Evolutionary conservation across 2,113 vertebrate species (phyloP), one percentile per base, ranked within the genome.

Genomic region (Lamprologus sp.): DNA sequence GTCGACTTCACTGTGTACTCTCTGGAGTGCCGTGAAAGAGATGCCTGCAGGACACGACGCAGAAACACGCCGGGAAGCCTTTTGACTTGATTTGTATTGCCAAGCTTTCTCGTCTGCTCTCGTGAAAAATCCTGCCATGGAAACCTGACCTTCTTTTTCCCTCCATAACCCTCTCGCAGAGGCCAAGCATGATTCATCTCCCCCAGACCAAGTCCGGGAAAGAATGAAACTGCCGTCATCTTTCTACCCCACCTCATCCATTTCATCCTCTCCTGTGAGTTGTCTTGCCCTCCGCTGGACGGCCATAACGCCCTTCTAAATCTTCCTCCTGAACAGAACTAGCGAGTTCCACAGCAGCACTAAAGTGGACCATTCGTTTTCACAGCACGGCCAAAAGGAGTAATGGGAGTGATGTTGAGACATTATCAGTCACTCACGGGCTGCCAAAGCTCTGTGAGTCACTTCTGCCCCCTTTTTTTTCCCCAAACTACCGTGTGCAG

Each of bases 361-460:
- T 91, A 93, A 95, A 94, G 91, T 90, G 92, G 90, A 86, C 91
- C 93, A 94, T 93, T 94, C 77, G 77, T 92, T 94, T 92, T 92
- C 89, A 84, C 88, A 87, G 91, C 81, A 68, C 54, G 56, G 94
- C 92, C 90, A 77, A 88, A 77, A 90, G 88, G 87, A 94, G 92
- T 90, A 88, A 92, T 90, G 87, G 84, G 56, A 89, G 84, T 79
- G 87, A 49, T 90, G 90, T 55, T 40, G 92, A 90, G 93, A 93
- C 88, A 60, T 87, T 92, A 92, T 90, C 92, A 82, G 92, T 94
- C 92, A 90, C 90, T 95, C 88, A 84, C 79, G 65, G 88, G 82
- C 86, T 89, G 92, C 89, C 90, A 92, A 84, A 93, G 90, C 89
- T 91, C 83, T 55, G 42, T 81, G 89, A 94, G 88, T 84, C 26